Conservation (phyloP, 2,888 invertebrate species). For the Cantharis nigra region DNA sequence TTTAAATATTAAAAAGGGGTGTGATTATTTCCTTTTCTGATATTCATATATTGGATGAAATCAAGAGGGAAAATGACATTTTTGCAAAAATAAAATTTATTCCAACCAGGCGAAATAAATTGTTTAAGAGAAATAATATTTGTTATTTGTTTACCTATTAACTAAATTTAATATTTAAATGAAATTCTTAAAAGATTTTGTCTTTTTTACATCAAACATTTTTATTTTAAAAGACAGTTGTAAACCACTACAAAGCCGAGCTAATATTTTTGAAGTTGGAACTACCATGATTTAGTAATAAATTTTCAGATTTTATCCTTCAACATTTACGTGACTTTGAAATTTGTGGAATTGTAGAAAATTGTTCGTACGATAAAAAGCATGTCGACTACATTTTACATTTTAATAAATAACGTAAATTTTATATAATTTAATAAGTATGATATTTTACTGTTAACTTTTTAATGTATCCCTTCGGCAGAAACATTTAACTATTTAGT, state of each 20-base stretch:
- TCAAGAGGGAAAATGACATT: not conserved
- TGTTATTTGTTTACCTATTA: not conserved
- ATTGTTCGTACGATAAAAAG: slow-evolving; percentile 1
- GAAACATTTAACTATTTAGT: too few relatives aligned
- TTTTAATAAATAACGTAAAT: not conserved
- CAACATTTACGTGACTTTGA: slow-evolving; percentile 26
- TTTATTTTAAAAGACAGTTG: not conserved
- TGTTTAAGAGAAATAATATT: not conserved
- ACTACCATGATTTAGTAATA: slow-evolving; percentile 31
- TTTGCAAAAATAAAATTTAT: not conserved
- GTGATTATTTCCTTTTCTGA: not conserved
- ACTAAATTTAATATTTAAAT: not conserved
- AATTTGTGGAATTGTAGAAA: slow-evolving; percentile 18
- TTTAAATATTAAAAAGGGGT: not conserved
- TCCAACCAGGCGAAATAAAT: not conserved
- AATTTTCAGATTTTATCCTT: slow-evolving; percentile 31
- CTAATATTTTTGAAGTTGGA: slow-evolving; percentile 23
- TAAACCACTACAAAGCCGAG: not conserved
- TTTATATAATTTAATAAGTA: not conserved
- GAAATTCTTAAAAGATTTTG: not conserved
- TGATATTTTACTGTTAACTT: not conserved
- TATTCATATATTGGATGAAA: not conserved
- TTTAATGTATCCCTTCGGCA: not conserved
- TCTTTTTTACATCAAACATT: not conserved
- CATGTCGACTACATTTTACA: not conserved